phyloP scores from a whole-genome alignment of 2,888 invertebrate genomes.

The Pocota personata region DNA sequence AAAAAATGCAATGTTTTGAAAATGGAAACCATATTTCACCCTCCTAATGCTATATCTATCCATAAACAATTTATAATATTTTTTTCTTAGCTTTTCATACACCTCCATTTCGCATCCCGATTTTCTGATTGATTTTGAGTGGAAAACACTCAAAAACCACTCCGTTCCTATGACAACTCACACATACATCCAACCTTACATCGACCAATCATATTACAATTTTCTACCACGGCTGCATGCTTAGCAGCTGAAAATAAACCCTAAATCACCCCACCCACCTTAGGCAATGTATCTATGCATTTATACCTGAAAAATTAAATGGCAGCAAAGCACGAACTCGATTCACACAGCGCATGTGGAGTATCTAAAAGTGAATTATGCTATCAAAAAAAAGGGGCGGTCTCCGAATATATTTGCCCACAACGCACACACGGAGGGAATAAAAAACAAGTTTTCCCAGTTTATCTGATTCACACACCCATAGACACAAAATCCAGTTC shows the following conservation, averaged over 20 bases:
- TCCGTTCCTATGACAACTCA: constrained; percentile 14
- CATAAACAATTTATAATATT: constrained; percentile 23
- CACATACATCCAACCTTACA: background rate
- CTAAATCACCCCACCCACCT: constrained; percentile 69
- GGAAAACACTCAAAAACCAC: constrained; percentile 8
- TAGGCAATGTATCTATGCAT: constrained; percentile 25
- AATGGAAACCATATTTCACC: constrained; percentile 6
- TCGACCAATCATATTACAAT: constrained; percentile 57
- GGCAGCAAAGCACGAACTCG: constrained; percentile 54
- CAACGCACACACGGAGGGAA: background rate
- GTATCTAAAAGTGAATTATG: constrained; percentile 58
- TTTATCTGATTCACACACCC: background rate
- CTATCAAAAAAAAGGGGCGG: constrained; percentile 51
- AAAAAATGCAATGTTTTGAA: constrained; percentile 22
- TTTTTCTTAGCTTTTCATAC: constrained; percentile 19
- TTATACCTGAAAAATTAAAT: constrained; percentile 54
- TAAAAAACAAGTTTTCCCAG: constrained; percentile 62
- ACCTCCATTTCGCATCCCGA: background rate
- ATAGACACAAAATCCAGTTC: constrained; percentile 26
- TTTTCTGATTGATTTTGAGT: constrained; percentile 28
- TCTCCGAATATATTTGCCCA: constrained; percentile 21
- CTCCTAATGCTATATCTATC: constrained; percentile 8
- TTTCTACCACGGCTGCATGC: constrained; percentile 14
- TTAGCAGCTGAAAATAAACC: constrained; percentile 65
- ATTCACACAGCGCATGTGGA: constrained; percentile 57